These are phyloP conservation scores for Podarcis siculus DNA, from an alignment of 2,797 vertebrate species.

Conservation along the genomic window DNA sequence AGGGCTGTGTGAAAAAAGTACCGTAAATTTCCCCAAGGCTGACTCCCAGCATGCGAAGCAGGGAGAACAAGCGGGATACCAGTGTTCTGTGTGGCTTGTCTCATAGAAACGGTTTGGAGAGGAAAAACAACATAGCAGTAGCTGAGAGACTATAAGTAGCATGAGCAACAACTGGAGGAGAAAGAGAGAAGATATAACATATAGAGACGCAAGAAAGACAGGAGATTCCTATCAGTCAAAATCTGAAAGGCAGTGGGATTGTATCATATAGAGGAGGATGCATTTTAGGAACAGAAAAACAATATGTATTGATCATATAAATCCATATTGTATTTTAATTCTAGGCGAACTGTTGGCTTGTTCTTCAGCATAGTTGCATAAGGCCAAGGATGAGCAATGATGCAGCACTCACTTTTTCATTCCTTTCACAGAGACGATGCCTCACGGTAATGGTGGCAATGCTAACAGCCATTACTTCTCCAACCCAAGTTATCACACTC, in stretches of 20 bases:
- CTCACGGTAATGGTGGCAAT: constrained; percentile 80
- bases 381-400: background rate
- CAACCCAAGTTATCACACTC: constrained; percentile 95
- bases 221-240: background rate
- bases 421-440: constrained; percentile 83
- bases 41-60: background rate
- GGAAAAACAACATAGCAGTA: background rate
- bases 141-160: background rate
- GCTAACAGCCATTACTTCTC: constrained; percentile 93
- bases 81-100: background rate
- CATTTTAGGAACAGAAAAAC: constrained; percentile 1
- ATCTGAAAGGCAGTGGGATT: constrained; percentile 4
- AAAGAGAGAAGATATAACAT: background rate
- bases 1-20: too few relatives aligned
- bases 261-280: background rate
- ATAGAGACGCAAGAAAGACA: background rate
- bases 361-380: background rate
- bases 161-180: background rate
- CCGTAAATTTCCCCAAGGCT: background rate
- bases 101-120: background rate
- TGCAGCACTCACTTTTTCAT: constrained; percentile 3
- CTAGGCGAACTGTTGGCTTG: background rate
- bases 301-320: background rate
- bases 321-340: background rate
- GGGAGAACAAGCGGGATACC: background rate